A percentile compares a stretch with the other conserved stretches of the same genome.
Conservation (phyloP, 2,888 invertebrate species). For the Drosophila borealis region DNA sequence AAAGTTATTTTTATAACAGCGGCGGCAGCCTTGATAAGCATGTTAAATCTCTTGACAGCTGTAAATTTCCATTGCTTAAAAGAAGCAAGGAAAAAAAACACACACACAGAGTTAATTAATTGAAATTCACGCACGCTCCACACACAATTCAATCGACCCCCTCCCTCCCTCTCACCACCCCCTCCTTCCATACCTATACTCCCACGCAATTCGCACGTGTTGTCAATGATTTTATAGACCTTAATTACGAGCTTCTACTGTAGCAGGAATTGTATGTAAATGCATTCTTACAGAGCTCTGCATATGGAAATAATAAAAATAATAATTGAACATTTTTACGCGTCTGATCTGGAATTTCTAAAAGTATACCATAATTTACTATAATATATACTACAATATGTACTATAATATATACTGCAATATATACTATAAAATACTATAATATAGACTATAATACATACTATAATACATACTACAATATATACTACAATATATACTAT, state of each 20-base stretch:
- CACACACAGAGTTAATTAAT: slow-evolving; percentile 60
- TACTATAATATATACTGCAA: too few relatives aligned
- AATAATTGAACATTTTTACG: slow-evolving; percentile 1
- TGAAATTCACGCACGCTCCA: slow-evolving; percentile 53
- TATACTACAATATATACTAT: too few relatives aligned
- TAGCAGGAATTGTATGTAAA: slow-evolving; percentile 17
- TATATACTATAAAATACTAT: too few relatives aligned
- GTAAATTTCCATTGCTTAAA: slow-evolving; percentile 63
- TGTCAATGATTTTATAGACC: slow-evolving; percentile 41
- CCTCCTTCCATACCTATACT: neutral
- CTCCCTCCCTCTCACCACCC: slow-evolving; percentile 1
- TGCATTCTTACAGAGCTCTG: slow-evolving; percentile 10
- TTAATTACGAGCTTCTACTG: neutral
- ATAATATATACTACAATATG: too few relatives aligned
- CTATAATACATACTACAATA: too few relatives aligned
- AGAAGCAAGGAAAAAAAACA: neutral
- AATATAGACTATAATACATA: too few relatives aligned
- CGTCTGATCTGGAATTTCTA: slow-evolving; percentile 12
- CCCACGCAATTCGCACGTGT: slow-evolving; percentile 49
- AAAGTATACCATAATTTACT: neutral
- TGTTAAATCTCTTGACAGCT: slow-evolving; percentile 54
- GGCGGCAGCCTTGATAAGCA: slow-evolving; percentile 64
- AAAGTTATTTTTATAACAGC: slow-evolving; percentile 64
- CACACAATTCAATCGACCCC: slow-evolving; percentile 51
- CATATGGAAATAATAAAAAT: slow-evolving; percentile 23